Evolutionary conservation across 2,888 invertebrate species (phyloP).

Genomic region (Allygus modestus): DNA sequence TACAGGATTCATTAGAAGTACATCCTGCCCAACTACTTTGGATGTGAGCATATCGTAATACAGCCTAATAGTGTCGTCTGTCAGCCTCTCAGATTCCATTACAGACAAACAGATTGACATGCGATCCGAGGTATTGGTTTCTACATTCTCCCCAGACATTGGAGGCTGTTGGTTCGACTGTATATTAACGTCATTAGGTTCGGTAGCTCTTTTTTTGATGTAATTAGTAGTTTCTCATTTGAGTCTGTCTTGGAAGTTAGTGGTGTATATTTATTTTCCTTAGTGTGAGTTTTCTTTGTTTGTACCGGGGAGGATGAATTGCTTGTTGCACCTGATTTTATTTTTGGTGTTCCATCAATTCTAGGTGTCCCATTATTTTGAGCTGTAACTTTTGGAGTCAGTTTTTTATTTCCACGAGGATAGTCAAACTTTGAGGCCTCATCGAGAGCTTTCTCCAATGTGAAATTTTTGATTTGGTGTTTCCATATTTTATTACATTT

Average conservation of each 20-base stretch:
- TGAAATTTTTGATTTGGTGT: neutral
- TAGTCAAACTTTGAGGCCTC: conserved; percentile 1
- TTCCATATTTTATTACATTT: neutral
- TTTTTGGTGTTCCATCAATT: too few relatives aligned
- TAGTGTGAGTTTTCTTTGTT: neutral
- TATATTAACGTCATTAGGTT: too few relatives aligned
- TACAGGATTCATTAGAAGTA: neutral
- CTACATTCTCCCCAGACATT: too few relatives aligned
- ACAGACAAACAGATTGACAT: neutral
- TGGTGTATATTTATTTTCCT: neutral
- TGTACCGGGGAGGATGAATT: too few relatives aligned
- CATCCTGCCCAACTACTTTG: neutral
- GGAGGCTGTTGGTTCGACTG: too few relatives aligned
- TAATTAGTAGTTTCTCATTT: neutral
- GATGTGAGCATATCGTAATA: neutral
- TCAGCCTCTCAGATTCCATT: neutral
- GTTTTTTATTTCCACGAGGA: neutral
- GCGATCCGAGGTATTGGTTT: neutral
- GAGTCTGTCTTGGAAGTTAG: neutral
- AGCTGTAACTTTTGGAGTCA: too few relatives aligned
- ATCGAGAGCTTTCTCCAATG: neutral
- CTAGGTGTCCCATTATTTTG: too few relatives aligned
- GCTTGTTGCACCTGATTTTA: too few relatives aligned
- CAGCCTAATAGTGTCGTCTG: neutral
- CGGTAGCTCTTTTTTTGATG: neutral